Base-by-base conservation (phyloP, 2,113 vertebrate species). In the Hemiscyllium ocellatum region DNA sequence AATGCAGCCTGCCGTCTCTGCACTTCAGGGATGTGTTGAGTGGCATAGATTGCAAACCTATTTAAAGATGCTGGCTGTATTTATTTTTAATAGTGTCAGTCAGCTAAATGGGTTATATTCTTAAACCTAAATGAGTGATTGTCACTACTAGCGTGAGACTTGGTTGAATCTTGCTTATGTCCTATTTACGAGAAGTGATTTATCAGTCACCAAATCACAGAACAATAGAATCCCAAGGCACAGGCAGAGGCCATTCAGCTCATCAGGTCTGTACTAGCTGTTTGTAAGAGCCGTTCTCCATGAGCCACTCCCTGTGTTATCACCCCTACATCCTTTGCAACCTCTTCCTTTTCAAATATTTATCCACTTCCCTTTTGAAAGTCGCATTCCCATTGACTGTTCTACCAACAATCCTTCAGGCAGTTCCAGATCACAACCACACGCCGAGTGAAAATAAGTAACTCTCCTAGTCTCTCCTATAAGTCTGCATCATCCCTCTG, bases 41-140 rank as follows among this genome's bases (percentile, higher is more conserved):
- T 93, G 89, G 52, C 87, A 90, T n/a, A 93, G 89, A 66, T 93
- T 93, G 89, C 89, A 93, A 66, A 66, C 89, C 89, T 93, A 93
- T 93, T 93, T 93, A 66, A 93, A 93, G 89, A 66, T 93, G 22
- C 89, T n/a, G 61, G 61, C 61, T 37, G 61, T 68, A 65, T 66
- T n/a, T 93, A 93, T 93, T 66, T 66, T 93, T 93, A 91, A 91
- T 61, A 65, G 87, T 91, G 87, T 20, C 89, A 93, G 15, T 47
- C 61, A 42, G n/a, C n/a, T 65, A 93, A 93, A 93, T 93, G 65
- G 89, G 61, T 93, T 93, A 93, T 33, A 66, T 17, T 93, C 61
- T 65, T 93, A 20, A 33, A 29, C 52, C 52, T 17, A 56, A 90
- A 33, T 90, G 87, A 90, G 52, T 90, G 87, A 90, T 90, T 90